Evolutionary conservation across 2,113 vertebrate genomes (phyloP), one percentile per base, ranked within the genome.

Genomic region (Notothenia rossii): DNA sequence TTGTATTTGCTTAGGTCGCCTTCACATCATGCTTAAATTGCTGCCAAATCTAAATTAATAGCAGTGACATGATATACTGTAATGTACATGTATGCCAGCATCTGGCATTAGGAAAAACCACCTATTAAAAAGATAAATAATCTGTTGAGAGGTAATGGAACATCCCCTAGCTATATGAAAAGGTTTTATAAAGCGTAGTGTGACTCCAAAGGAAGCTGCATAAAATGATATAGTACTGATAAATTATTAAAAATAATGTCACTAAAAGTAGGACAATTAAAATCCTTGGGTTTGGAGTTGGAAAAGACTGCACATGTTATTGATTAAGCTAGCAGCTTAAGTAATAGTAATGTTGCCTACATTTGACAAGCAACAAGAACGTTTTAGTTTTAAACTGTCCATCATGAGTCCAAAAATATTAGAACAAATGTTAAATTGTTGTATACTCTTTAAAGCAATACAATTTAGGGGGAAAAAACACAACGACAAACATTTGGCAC

Each of bases 1-100:
- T 55, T 75, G 9, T 54, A 2, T 65, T 70, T 48, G 29, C 40
- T 48, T 40, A 50, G 25, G 29, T 67, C 11, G 5, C 49, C 46
- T 56, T 11, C 61, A 58, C 53, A 51, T 65, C 14, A 71, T 50
- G 33, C 53, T 29, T 65, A 54, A 61, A 68, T 40, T 48, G 49
- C 22, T 61, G 51, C 8, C 13, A 53, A 40, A 66, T 4, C 14
- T 10, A 25, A 53, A 49, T 79, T 17, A 81, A 36, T 56, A 15
- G 29, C 12, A 65, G 33, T 51, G 13, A 75, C 25, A 60, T 17
- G 17, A 69, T 9, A 14, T 51, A 33, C 3, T 64, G 50, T n/a
- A 5, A 49, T 54, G 13, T 18, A 3, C 22, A 36, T 13, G 45
- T 62, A 4, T 1, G 2, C n/a, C 7, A 8, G 33, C 54, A 43